A percentile compares a stretch with the other conserved stretches of the same genome.
Evolutionary conservation across 1,140 invertebrate genomes (phyloP).

Genomic region (Apis florea): DNA sequence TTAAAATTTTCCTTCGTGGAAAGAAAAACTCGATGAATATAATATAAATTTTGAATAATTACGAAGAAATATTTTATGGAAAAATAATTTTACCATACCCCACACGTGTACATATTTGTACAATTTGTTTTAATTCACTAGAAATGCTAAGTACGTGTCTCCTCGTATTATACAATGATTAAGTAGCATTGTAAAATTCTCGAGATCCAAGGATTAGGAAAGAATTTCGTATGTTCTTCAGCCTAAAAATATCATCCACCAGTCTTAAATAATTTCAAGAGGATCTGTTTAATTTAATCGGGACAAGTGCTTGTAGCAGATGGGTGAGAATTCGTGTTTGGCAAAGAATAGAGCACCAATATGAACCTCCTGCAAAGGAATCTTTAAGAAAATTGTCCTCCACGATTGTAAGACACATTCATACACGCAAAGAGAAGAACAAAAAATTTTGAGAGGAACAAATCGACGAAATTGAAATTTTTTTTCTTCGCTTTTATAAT

Average conservation of each 20-base stretch:
- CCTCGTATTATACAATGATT: no score
- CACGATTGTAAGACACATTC: background rate
- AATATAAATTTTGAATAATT: background rate
- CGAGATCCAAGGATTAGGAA: background rate
- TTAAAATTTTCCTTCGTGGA: background rate
- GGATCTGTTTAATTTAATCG: background rate
- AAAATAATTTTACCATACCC: background rate
- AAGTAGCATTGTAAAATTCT: background rate
- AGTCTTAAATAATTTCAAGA: background rate
- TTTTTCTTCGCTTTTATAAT: no score
- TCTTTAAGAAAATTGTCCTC: background rate
- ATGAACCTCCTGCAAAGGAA: background rate
- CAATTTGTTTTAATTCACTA: background rate
- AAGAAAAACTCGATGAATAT: background rate
- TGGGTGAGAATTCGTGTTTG: conserved; percentile 1
- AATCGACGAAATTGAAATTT: no score
- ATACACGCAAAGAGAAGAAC: background rate
- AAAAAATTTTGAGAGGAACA: no score
- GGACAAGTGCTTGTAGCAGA: background rate
- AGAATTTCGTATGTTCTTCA: background rate
- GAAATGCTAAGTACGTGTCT: background rate
- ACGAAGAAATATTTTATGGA: background rate
- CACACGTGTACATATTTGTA: background rate
- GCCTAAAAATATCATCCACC: background rate
- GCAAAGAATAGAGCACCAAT: background rate